These are phyloP conservation scores for Pristionchus pacificus DNA, from an alignment of 1,140 invertebrate species.

Conservation along the genomic window DNA sequence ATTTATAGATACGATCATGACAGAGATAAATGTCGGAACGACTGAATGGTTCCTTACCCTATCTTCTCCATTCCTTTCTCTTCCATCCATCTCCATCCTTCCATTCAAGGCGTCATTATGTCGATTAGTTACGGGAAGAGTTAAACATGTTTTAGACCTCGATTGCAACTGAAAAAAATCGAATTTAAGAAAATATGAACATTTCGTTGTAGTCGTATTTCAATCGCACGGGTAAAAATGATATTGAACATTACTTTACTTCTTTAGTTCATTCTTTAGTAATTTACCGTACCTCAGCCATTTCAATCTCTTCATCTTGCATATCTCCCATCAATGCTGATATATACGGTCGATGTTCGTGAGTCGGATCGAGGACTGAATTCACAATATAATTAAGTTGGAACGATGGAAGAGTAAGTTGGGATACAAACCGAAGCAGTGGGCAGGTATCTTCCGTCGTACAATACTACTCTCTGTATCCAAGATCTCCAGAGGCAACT, in stretches of 20 bases:
- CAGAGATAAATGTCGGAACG: too few relatives aligned
- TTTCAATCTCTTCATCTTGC: too few relatives aligned
- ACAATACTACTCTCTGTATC: neutral
- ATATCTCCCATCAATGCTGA: neutral
- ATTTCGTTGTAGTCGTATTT: neutral
- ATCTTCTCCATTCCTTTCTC: too few relatives aligned
- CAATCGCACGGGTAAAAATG: too few relatives aligned
- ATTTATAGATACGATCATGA: neutral
- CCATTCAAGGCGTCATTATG: neutral
- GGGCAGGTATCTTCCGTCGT: neutral
- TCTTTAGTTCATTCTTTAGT: neutral
- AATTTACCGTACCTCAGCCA: too few relatives aligned
- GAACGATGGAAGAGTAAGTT: too few relatives aligned
- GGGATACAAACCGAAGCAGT: too few relatives aligned
- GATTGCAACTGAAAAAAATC: neutral
- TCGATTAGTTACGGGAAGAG: neutral
- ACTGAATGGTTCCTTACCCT: too few relatives aligned
- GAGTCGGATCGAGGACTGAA: neutral
- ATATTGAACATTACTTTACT: neutral
- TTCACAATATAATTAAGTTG: neutral
- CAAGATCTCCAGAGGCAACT: too few relatives aligned
- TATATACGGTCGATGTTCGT: neutral
- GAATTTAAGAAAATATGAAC: neutral
- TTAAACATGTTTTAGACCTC: neutral
- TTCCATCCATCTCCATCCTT: neutral